A percentile compares a stretch with the other conserved stretches of the same genome.
These are phyloP conservation scores for Lordiphosa clarofinis DNA, from an alignment of 1,140 invertebrate genomes.

Conservation along the genomic window DNA sequence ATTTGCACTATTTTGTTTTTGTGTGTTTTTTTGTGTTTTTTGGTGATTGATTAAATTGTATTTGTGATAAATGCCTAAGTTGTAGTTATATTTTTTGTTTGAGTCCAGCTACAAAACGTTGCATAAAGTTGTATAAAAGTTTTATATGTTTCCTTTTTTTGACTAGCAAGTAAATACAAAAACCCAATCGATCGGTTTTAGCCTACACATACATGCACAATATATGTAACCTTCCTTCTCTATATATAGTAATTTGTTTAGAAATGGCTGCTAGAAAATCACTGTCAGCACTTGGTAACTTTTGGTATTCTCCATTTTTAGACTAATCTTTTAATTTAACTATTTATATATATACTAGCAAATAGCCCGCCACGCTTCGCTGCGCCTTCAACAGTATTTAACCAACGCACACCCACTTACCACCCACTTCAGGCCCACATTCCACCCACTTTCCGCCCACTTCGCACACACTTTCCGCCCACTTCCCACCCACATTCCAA, in stretches of 20 bases:
- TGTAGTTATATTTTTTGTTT: slow-evolving; percentile 33
- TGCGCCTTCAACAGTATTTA: too few relatives aligned
- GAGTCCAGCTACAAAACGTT: slow-evolving; percentile 75
- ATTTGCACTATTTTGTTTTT: slow-evolving; percentile 70
- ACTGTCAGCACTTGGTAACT: slow-evolving; percentile 48
- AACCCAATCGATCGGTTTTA: slow-evolving; percentile 45
- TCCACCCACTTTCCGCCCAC: too few relatives aligned
- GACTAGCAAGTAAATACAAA: slow-evolving; percentile 66
- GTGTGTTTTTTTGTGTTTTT: slow-evolving; percentile 20
- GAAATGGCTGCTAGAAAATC: slow-evolving; percentile 72
- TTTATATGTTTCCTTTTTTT: slow-evolving; percentile 43
- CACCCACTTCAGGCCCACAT: too few relatives aligned
- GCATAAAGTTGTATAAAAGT: slow-evolving; percentile 76
- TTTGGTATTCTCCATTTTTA: slow-evolving; percentile 43
- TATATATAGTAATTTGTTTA: slow-evolving; percentile 58
- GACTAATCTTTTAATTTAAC: slow-evolving; percentile 62
- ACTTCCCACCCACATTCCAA: too few relatives aligned
- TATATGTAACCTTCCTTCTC: too few relatives aligned
- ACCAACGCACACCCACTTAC: too few relatives aligned
- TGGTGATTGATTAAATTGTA: slow-evolving; percentile 57
- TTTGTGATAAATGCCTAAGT: slow-evolving; percentile 26
- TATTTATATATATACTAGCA: too few relatives aligned
- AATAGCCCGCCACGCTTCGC: too few relatives aligned
- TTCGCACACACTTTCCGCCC: too few relatives aligned
- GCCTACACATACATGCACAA: too few relatives aligned